Conservation (phyloP, 1,140 invertebrate species). For the Branchinecta lynchi region DNA sequence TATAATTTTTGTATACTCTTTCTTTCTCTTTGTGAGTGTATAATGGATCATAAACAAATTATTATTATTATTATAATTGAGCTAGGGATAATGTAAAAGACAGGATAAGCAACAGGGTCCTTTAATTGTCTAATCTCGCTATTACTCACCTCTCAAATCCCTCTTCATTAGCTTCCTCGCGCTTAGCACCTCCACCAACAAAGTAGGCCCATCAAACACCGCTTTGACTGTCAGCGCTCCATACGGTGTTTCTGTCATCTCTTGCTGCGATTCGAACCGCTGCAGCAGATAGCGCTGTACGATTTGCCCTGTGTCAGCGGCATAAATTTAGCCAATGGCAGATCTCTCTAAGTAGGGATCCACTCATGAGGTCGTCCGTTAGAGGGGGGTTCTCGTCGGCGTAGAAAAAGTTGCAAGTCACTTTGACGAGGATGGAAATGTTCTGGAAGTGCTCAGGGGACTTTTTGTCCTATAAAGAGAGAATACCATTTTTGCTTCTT, state of each 20-base stretch:
- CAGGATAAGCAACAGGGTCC: too few species aligned
- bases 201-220: slow-evolving; percentile 17
- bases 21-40: too few species aligned
- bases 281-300: slow-evolving; percentile 70
- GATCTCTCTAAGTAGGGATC: slow-evolving; percentile 27
- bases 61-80: too few species aligned
- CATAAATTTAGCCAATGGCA: slow-evolving; percentile 48
- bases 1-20: too few species aligned
- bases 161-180: slow-evolving; percentile 69
- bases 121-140: too few species aligned
- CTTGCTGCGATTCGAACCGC: slow-evolving; percentile 39
- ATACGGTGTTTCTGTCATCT: slow-evolving; percentile 15
- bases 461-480: slow-evolving; percentile 50
- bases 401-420: slow-evolving; percentile 75
- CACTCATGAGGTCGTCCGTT: slow-evolving; percentile 35
- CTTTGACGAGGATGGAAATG: slow-evolving; percentile 62
- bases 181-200: slow-evolving; percentile 64
- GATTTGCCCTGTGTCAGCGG: slow-evolving; percentile 64
- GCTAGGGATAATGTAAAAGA: too few species aligned
- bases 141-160: slow-evolving; percentile 62
- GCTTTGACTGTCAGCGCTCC: slow-evolving; percentile 38
- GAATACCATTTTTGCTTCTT: too few species aligned
- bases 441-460: slow-evolving; percentile 75
- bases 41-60: too few species aligned
- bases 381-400: slow-evolving; percentile 38